Percentiles rank a stretch among this genome's conserved stretches.
These are phyloP conservation scores for Drosophila mettleri DNA, from an alignment of 2,888 invertebrate genomes.

Conservation along the genomic window DNA sequence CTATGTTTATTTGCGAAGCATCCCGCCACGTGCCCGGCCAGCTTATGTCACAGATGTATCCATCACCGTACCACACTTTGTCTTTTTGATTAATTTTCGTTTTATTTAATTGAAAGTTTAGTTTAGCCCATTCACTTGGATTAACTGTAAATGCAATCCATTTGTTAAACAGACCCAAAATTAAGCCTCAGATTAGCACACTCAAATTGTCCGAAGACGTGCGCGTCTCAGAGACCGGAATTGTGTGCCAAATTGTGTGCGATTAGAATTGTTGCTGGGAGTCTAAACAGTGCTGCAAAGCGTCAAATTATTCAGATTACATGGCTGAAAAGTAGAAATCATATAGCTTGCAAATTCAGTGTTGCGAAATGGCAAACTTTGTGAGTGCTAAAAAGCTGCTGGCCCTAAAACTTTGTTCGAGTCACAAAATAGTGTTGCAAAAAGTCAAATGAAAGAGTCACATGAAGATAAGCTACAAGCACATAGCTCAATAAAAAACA, in stretches of 20 bases:
- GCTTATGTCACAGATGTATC: conserved; percentile 36
- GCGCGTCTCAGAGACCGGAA: background rate
- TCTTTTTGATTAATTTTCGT: conserved; percentile 67
- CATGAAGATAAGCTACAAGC: too few species aligned
- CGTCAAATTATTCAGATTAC: too few species aligned
- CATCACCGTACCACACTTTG: conserved; percentile 20
- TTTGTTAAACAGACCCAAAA: conserved; percentile 28
- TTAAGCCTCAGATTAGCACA: conserved; percentile 3
- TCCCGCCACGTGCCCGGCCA: conserved; percentile 33
- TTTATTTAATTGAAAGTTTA: conserved; percentile 73
- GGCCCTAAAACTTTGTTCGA: too few species aligned
- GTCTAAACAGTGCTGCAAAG: conserved; percentile 10
- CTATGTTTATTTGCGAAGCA: conserved; percentile 56
- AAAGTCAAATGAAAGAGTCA: too few species aligned
- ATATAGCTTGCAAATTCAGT: too few species aligned
- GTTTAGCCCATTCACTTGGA: conserved; percentile 48
- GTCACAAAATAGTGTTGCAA: background rate
- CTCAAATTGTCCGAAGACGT: background rate
- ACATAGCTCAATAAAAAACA: too few species aligned
- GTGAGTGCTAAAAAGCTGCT: background rate
- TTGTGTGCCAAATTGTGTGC: background rate
- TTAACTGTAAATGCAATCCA: conserved; percentile 55
- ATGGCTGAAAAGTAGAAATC: too few species aligned
- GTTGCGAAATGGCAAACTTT: background rate
- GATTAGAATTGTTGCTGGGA: background rate